Evolutionary conservation across 37 sponge, comb jelly and placozoan genomes (phyloP), one percentile per base, ranked within the genome.

Genomic region (Haliclona indistincta): DNA sequence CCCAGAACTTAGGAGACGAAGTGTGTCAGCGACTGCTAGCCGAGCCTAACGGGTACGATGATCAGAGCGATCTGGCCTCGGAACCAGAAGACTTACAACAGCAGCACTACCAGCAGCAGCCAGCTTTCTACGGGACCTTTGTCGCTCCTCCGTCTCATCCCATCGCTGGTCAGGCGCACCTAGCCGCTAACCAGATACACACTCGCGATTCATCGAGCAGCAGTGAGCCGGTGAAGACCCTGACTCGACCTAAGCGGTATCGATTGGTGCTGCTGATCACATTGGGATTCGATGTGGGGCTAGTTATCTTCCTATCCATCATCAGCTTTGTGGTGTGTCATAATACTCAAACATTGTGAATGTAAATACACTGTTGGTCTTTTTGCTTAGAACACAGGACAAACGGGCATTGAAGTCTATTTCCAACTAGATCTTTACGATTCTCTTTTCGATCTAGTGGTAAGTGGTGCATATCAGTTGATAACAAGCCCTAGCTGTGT

Each of bases 261-360:
- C 49, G 84, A 3, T 7, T 84, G 28, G 77, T 77, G 20, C 69
- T 84, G 13, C 64, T 84, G 25, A 84, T 84, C 43, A 25, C 76
- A 37, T 61, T 84, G 3, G 64, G 15, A 11, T 84, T 76, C 47
- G 84, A 84, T 38, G 75, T 42, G 39, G 70, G 63, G 10, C 20
- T 84, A 52, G 54, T 76, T 2, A 19, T 70, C 54, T 84, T 84
- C 55, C 54, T 84, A 20, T 84, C 84, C 42, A 70, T 84, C 47
- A 69, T 84, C 39, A n/a, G 17, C 33, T 73, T n/a, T 36, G 55
- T 66, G 42, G 30, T 11, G 22, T 35, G 26, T 29, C 26, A 1
- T 35, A 66, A 29, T 29, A 29, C 6, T 55, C 23, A 29, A 28
- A 29, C 28, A 2, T 25, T 55, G 56, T 28, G 28, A 3, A 2